Percentiles rank a stretch among this genome's conserved stretches.
Conservation (phyloP, 2,888 invertebrate genomes). For the Sicus ferrugineus region DNA sequence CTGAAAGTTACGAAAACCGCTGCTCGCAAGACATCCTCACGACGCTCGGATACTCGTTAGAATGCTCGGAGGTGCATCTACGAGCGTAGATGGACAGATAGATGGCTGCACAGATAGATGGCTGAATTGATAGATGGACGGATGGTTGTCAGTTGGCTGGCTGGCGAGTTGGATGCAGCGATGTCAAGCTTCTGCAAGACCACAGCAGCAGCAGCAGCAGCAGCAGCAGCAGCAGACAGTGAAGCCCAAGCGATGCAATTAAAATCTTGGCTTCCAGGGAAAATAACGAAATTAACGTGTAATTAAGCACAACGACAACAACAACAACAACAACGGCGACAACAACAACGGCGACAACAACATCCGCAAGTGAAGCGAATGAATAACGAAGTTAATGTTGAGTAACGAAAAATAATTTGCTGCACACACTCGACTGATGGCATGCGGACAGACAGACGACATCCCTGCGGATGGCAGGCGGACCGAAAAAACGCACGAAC, state of each 20-base stretch:
- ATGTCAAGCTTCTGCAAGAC: neutral
- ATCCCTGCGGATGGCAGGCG: neutral
- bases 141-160: neutral
- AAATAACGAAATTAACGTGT: conserved; percentile 58
- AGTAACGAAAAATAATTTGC: conserved; percentile 47
- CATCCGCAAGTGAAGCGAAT: conserved; percentile 46
- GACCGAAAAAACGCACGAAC: too few relatives aligned
- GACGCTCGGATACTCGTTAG: too few relatives aligned
- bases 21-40: neutral
- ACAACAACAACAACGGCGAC: conserved; percentile 39
- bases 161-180: neutral
- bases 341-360: conserved; percentile 34
- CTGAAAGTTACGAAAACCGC: neutral
- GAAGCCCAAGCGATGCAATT: conserved; percentile 31
- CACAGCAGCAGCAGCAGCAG: conserved; percentile 24
- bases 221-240: conserved; percentile 15
- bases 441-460: conserved; percentile 25
- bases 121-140: neutral
- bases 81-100: neutral
- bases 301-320: conserved; percentile 53
- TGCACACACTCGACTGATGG: conserved; percentile 38
- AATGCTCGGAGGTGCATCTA: too few relatives aligned
- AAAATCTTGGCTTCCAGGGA: conserved; percentile 37
- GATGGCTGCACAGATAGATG: conserved; percentile 11
- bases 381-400: conserved; percentile 46